Conservation (phyloP, 2,888 invertebrate species). For the Hylaea fasciaria region DNA sequence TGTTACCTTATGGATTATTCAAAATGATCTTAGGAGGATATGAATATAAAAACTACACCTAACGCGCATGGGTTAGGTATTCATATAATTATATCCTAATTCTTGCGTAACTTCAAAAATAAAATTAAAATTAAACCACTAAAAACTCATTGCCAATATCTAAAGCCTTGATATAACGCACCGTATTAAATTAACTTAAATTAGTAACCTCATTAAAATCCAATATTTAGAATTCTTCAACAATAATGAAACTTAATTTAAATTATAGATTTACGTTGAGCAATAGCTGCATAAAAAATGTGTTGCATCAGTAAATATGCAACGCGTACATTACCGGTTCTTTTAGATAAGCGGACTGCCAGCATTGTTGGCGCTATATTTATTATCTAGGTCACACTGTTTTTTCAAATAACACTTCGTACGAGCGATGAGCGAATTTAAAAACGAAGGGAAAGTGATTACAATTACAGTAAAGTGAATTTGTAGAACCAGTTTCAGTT, state of each 20-base stretch:
- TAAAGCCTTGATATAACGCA: conserved; percentile 14
- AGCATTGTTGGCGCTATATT: conserved; percentile 35
- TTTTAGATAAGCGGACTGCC: conserved; percentile 35
- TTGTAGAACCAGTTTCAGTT: too few species aligned
- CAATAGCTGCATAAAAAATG: conserved; percentile 16
- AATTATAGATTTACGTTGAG: conserved; percentile 12
- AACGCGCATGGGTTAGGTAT: too few species aligned
- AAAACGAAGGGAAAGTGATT: not conserved
- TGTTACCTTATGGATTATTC: too few species aligned
- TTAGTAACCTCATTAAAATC: conserved; percentile 4
- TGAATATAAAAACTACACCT: too few species aligned
- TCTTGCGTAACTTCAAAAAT: not conserved
- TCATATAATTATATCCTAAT: too few species aligned
- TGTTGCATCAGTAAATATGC: conserved; percentile 23
- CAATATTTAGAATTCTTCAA: conserved; percentile 31
- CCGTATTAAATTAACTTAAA: conserved; percentile 33
- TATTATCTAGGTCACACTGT: conserved; percentile 34
- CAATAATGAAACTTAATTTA: conserved; percentile 19
- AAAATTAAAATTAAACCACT: too few species aligned
- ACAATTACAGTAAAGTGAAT: not conserved
- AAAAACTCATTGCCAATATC: not conserved
- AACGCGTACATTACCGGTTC: conserved; percentile 25
- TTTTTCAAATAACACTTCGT: conserved; percentile 30
- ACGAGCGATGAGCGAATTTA: conserved; percentile 1
- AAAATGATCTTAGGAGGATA: too few species aligned